phyloP scores from a whole-genome alignment of 2,113 vertebrate species.

The Alectura lathami region DNA sequence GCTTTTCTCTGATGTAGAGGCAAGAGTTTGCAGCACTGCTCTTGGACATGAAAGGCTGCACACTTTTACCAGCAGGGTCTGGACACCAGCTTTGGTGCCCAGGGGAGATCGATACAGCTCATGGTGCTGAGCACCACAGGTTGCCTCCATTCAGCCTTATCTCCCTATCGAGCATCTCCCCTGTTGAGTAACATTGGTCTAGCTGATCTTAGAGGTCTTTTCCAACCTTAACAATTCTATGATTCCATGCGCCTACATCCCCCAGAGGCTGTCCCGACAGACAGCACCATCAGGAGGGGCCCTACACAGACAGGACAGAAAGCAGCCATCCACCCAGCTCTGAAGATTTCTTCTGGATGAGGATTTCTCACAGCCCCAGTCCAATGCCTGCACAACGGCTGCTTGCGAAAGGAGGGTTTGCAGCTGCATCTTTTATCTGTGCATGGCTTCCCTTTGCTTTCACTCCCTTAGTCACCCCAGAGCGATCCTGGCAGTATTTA shows the following conservation, averaged over 20 bases:
- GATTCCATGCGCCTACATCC: not conserved
- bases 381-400: not conserved
- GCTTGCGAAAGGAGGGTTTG: not conserved
- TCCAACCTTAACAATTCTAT: no score
- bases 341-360: not conserved
- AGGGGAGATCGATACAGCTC: not conserved
- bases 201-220: no score
- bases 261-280: not conserved
- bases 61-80: not conserved
- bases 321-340: not conserved
- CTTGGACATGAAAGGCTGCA: not conserved
- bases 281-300: not conserved
- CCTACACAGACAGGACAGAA: not conserved
- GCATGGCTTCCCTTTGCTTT: not conserved
- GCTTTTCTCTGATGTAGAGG: not conserved
- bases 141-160: not conserved
- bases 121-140: rapidly evolving
- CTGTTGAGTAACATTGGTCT: not conserved
- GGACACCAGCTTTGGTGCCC: not conserved
- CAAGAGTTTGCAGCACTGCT: not conserved
- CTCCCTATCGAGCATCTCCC: not conserved
- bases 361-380: not conserved
- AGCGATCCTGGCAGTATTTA: not conserved
- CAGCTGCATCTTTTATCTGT: not conserved
- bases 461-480: not conserved